A percentile compares a stretch with the other conserved stretches of the same genome.
Evolutionary conservation across 2,797 vertebrate species (phyloP).

Genomic region (Myotis pilosus): DNA sequence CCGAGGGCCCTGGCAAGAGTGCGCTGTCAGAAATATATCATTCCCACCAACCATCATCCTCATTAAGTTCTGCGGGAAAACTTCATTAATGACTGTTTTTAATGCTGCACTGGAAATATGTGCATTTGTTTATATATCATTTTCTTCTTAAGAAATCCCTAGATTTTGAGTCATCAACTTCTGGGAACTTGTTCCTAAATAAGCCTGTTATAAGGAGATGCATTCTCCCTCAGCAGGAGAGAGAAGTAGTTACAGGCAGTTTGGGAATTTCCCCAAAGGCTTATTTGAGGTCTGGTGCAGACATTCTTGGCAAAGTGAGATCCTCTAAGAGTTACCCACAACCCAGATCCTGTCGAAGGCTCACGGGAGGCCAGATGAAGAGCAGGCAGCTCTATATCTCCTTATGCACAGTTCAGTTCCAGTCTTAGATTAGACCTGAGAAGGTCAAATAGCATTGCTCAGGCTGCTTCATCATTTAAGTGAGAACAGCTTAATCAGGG

Average conservation of each 20-base stretch:
- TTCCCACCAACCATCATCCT: slow-evolving; percentile 17
- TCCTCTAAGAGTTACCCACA: neutral
- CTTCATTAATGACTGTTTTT: slow-evolving; percentile 28
- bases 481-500: slow-evolving; percentile 15
- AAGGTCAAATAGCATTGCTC: slow-evolving; percentile 2
- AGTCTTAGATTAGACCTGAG: neutral
- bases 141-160: slow-evolving; percentile 45
- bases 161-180: slow-evolving; percentile 24
- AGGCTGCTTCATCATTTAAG: neutral
- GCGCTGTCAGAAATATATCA: slow-evolving; percentile 35
- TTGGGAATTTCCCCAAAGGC: slow-evolving; percentile 55
- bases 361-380: neutral
- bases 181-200: slow-evolving; percentile 29
- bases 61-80: slow-evolving; percentile 49
- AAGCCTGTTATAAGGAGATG: slow-evolving; percentile 27
- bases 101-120: slow-evolving; percentile 17
- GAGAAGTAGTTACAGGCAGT: slow-evolving; percentile 31
- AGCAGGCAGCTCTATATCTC: neutral
- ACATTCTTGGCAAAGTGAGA: neutral
- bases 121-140: neutral
- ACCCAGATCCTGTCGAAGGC: neutral
- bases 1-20: neutral
- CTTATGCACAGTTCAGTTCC: neutral
- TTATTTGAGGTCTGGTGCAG: slow-evolving; percentile 41
- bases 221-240: slow-evolving; percentile 27